phyloP scores from a whole-genome alignment of 2,113 vertebrate genomes.

The Plectropomus leopardus region DNA sequence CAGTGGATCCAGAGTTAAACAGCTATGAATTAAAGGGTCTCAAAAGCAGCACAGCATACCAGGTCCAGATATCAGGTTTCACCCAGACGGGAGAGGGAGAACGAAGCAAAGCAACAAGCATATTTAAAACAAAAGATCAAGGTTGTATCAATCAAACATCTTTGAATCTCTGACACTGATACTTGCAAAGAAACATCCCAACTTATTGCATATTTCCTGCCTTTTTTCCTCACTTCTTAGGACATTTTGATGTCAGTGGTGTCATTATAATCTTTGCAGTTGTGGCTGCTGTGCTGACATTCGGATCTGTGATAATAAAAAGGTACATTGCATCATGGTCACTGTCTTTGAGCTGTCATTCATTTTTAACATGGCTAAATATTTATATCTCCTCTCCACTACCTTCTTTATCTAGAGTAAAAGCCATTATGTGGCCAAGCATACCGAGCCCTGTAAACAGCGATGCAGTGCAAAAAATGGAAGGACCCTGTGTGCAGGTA shows the following conservation, averaged over 20 bases:
- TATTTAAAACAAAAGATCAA: constrained; percentile 60
- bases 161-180: not conserved
- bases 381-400: not conserved
- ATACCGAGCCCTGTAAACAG: constrained; percentile 88
- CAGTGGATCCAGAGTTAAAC: constrained; percentile 70
- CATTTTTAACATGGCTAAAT: too few species aligned
- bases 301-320: constrained; percentile 61
- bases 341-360: not conserved
- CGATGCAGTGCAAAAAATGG: constrained; percentile 83
- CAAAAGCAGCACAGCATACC: constrained; percentile 71
- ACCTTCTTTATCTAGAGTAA: constrained; percentile 29
- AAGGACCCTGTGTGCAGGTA: constrained; percentile 65
- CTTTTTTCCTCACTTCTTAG: constrained; percentile 34
- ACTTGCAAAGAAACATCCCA: not conserved
- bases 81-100: constrained; percentile 85
- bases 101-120: constrained; percentile 46
- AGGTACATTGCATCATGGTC: constrained; percentile 63
- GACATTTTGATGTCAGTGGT: not conserved
- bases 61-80: constrained; percentile 85
- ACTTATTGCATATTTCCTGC: not conserved
- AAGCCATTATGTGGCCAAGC: constrained; percentile 81
- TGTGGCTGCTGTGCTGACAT: constrained; percentile 40
- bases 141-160: constrained; percentile 44
- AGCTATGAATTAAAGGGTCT: constrained; percentile 75
- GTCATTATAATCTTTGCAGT: constrained; percentile 29